Evolutionary conservation across 2,113 vertebrate genomes (phyloP).

Genomic region (Phoenicopterus ruber): DNA sequence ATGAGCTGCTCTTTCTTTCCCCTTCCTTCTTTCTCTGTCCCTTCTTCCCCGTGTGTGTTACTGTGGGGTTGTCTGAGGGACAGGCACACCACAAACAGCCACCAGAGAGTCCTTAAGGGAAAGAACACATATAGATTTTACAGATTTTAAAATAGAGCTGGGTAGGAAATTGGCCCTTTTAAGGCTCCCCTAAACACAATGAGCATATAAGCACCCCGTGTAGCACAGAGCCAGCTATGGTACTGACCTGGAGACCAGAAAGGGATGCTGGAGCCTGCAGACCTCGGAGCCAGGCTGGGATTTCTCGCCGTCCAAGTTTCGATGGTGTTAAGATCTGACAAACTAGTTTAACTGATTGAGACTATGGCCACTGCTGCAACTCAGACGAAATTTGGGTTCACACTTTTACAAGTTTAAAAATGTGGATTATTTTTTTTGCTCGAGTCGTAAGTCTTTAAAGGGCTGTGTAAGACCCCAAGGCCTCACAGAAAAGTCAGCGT

Average conservation of each 20-base stretch:
- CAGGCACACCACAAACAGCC: background rate
- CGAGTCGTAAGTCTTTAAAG: background rate
- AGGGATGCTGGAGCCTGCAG: background rate
- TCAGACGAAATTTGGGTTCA: background rate
- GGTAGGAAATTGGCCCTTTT: background rate
- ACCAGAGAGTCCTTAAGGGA: background rate
- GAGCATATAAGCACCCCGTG: accelerated
- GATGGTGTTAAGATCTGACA: background rate
- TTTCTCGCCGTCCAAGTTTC: background rate
- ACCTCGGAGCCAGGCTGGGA: background rate
- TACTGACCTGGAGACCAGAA: background rate
- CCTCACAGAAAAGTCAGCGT: background rate
- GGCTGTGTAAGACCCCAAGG: background rate
- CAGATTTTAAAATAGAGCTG: background rate
- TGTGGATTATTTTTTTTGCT: background rate
- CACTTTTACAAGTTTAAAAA: background rate
- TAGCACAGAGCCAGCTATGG: background rate
- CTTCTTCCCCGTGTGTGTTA: background rate
- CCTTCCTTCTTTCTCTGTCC: background rate
- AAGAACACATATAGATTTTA: background rate
- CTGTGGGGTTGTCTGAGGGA: background rate
- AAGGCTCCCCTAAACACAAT: background rate
- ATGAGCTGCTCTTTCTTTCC: background rate
- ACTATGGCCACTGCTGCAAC: background rate
- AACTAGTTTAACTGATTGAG: background rate